A percentile compares a stretch with the other conserved stretches of the same genome.
phyloP scores from a whole-genome alignment of 2,113 vertebrate species.

The Lophotis ruficrista region DNA sequence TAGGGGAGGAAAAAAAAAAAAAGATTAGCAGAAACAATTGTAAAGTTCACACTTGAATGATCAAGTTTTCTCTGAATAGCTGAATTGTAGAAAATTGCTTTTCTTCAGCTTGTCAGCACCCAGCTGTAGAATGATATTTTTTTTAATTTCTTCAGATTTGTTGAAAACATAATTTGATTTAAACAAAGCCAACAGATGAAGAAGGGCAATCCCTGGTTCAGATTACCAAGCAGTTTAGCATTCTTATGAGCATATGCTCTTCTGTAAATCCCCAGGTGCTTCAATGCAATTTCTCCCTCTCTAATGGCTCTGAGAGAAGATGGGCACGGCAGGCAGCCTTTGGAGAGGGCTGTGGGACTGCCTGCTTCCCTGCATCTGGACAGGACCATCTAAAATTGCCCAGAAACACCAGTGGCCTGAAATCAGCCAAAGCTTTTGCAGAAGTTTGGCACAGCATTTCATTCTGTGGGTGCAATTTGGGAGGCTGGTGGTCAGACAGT shows the following conservation, averaged over 20 bases:
- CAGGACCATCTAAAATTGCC: too few relatives aligned
- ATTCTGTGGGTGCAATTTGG: neutral
- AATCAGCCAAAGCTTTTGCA: neutral
- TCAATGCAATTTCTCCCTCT: neutral
- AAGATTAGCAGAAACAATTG: neutral
- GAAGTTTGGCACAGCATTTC: neutral
- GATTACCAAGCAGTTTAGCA: neutral
- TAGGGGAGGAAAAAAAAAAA: rapidly evolving
- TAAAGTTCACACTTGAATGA: neutral
- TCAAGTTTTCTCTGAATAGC: neutral
- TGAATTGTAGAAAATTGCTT: neutral
- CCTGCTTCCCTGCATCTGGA: neutral
- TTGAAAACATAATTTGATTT: neutral
- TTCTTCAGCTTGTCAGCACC: neutral
- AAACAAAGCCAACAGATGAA: neutral
- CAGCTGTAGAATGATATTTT: neutral
- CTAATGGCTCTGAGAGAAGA: neutral
- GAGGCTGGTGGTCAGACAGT: neutral
- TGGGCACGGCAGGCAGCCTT: neutral
- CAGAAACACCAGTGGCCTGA: neutral
- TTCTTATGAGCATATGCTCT: too few relatives aligned
- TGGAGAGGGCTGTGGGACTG: neutral
- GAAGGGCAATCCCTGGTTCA: neutral
- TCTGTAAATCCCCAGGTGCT: neutral
- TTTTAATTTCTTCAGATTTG: neutral